A percentile compares a stretch with the other conserved stretches of the same genome.
phyloP scores from a whole-genome alignment of 2,113 vertebrate genomes.

The Crotophaga sulcirostris region DNA sequence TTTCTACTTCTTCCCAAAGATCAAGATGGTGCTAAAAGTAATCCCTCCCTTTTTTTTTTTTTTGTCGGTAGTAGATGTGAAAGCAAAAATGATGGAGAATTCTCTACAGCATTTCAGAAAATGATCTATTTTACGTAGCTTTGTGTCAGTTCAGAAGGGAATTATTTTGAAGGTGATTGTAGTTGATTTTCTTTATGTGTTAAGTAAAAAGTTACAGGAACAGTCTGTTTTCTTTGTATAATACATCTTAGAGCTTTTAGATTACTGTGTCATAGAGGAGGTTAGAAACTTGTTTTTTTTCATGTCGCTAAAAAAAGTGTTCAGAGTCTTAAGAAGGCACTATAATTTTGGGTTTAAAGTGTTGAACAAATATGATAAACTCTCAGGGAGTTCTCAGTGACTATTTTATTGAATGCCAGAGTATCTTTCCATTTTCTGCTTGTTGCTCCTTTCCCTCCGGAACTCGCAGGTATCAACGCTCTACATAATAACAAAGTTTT shows the following conservation, averaged over 20 bases:
- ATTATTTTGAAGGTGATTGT: too few species aligned
- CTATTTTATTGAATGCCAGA: background rate
- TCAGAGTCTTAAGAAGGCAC: background rate
- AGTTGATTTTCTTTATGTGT: too few species aligned
- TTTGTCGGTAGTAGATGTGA: too few species aligned
- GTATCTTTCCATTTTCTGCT: background rate
- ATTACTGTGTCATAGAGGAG: background rate
- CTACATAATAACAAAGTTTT: rapidly evolving
- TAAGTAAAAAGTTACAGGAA: too few species aligned
- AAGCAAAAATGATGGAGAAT: too few species aligned
- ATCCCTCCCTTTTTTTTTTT: too few species aligned
- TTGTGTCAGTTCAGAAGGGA: too few species aligned
- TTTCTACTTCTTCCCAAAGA: too few species aligned
- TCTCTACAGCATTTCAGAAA: too few species aligned
- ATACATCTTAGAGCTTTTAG: background rate
- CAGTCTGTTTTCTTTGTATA: too few species aligned
- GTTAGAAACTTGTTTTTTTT: background rate
- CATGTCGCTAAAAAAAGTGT: rapidly evolving
- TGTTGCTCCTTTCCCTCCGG: background rate
- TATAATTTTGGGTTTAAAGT: background rate
- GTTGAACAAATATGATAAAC: rapidly evolving
- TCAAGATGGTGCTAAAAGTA: too few species aligned
- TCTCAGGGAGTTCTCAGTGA: background rate
- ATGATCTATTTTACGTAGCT: too few species aligned
- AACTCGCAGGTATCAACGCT: background rate